Conservation (phyloP, 2,113 vertebrate genomes). For the Podocnemis expansa region DNA sequence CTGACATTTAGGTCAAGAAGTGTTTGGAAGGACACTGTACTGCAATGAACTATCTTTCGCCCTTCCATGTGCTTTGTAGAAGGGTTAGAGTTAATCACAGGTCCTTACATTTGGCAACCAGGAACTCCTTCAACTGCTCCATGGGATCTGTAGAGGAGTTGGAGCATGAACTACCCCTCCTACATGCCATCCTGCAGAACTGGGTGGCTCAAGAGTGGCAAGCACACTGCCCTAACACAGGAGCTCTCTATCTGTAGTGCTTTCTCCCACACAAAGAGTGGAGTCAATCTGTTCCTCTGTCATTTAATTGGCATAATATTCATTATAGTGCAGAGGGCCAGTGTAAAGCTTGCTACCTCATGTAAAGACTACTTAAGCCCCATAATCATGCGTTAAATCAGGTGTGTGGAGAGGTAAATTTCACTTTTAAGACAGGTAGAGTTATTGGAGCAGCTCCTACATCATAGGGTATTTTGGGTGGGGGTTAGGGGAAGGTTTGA, state of each 20-base stretch:
- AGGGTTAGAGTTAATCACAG: neutral
- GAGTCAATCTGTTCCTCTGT: neutral
- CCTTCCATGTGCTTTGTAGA: neutral
- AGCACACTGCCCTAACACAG: fast-evolving
- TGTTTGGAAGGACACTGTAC: neutral
- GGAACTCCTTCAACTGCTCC: neutral
- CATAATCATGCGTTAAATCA: neutral
- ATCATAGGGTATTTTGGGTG: neutral
- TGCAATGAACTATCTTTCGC: neutral
- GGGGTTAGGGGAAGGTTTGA: neutral
- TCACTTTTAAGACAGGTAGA: neutral
- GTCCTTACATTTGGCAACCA: neutral
- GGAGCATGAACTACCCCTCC: neutral
- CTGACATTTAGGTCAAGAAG: fast-evolving
- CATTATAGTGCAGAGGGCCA: neutral
- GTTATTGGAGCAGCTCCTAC: neutral
- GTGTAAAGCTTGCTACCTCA: neutral
- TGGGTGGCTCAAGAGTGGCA: neutral
- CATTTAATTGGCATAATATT: neutral
- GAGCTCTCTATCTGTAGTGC: neutral
- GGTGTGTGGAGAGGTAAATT: neutral
- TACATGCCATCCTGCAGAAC: neutral
- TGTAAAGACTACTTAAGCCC: neutral
- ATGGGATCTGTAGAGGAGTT: fast-evolving
- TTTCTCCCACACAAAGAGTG: neutral